A percentile compares a stretch with the other conserved stretches of the same genome.
Conservation (phyloP, 2,113 vertebrate species). For the Hydropotes inermis region DNA sequence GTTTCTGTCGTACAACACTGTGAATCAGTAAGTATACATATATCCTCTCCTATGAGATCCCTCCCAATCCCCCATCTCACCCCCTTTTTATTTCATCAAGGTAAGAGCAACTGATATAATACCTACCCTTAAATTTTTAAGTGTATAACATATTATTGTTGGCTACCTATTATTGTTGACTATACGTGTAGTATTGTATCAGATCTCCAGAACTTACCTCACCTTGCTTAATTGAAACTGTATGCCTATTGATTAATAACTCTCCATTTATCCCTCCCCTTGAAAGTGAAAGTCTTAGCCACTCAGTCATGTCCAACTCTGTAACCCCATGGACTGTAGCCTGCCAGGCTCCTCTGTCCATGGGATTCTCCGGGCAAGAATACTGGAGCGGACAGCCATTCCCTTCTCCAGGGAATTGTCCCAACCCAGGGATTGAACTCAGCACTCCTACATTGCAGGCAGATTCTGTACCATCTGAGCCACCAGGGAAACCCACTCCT, state of each 20-base stretch:
- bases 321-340: background rate
- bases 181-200: background rate
- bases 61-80: background rate
- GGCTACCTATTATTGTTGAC: background rate
- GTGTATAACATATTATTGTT: background rate
- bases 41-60: background rate
- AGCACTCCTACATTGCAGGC: background rate
- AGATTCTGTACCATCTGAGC: background rate
- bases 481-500: background rate
- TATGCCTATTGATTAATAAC: background rate
- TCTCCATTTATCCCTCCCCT: background rate
- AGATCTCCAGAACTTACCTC: background rate
- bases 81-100: background rate
- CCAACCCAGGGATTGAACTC: background rate
- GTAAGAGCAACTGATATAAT: background rate
- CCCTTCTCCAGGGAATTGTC: background rate
- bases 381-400: background rate
- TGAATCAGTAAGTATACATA: background rate
- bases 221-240: background rate
- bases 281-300: background rate
- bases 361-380: background rate
- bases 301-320: background rate
- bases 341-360: background rate
- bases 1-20: background rate
- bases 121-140: background rate